phyloP scores from a whole-genome alignment of 1,140 invertebrate species.

The Apolygus lucorum region DNA sequence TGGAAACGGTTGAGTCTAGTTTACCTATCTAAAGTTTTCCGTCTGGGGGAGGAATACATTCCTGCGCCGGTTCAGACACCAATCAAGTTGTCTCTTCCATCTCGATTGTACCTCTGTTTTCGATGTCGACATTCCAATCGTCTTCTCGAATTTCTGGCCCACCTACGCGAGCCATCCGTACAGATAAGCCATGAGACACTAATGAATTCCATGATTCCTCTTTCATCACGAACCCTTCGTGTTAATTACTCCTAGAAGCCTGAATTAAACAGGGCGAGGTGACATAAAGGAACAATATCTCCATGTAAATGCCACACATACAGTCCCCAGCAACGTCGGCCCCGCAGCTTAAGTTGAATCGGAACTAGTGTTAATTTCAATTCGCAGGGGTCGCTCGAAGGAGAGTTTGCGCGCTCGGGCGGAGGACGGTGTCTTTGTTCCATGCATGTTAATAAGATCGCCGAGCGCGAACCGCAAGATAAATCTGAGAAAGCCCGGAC shows the following conservation, averaged over 20 bases:
- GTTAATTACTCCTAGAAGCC: conserved; percentile 2
- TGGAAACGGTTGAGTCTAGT: no score
- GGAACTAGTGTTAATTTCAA: conserved; percentile 16
- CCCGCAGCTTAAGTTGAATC: background rate
- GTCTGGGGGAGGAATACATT: no score
- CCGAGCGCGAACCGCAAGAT: background rate
- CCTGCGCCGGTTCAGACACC: no score
- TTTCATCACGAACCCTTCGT: background rate
- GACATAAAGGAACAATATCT: conserved; percentile 12
- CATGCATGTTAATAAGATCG: conserved; percentile 16
- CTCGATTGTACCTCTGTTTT: no score
- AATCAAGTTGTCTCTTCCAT: no score
- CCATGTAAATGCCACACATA: conserved; percentile 9
- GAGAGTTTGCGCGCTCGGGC: background rate
- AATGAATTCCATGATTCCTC: background rate
- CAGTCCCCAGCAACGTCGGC: background rate
- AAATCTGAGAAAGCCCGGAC: background rate
- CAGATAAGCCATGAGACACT: no score
- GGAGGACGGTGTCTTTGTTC: conserved; percentile 4
- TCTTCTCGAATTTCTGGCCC: no score
- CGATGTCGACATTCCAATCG: no score
- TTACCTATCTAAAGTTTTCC: no score
- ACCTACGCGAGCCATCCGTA: no score
- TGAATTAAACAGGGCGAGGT: background rate
- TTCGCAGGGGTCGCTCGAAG: background rate